Conservation (phyloP, 2,797 vertebrate genomes). For the Ciconia nigra region DNA sequence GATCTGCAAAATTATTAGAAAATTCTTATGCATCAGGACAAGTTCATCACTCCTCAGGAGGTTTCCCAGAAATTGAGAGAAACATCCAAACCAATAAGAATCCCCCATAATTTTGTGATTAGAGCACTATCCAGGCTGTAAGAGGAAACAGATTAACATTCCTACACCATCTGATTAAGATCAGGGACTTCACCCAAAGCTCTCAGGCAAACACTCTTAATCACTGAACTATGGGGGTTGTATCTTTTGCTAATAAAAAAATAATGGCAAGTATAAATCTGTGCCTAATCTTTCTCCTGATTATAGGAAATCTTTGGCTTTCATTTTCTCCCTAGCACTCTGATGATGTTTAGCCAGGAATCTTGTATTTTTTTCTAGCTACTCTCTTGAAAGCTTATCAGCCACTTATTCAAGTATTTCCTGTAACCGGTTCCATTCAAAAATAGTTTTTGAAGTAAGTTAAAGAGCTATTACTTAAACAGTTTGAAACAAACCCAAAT, state of each 20-base stretch:
- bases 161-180: neutral
- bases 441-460: neutral
- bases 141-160: neutral
- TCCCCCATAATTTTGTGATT: neutral
- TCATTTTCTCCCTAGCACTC: neutral
- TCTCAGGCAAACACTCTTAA: neutral
- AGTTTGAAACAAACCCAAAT: neutral
- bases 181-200: neutral
- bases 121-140: neutral
- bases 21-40: neutral
- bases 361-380: neutral
- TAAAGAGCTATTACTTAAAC: neutral
- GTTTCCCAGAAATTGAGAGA: neutral
- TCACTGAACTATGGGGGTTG: neutral
- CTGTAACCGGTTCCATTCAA: neutral
- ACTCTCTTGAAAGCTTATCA: neutral
- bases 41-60: neutral
- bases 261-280: neutral
- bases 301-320: neutral
- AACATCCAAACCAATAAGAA: neutral
- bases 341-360: neutral
- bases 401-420: neutral
- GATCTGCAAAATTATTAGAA: neutral
- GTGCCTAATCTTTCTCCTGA: neutral
- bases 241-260: neutral